phyloP scores from a whole-genome alignment of 2,113 vertebrate genomes.

The Silurus asotus region DNA sequence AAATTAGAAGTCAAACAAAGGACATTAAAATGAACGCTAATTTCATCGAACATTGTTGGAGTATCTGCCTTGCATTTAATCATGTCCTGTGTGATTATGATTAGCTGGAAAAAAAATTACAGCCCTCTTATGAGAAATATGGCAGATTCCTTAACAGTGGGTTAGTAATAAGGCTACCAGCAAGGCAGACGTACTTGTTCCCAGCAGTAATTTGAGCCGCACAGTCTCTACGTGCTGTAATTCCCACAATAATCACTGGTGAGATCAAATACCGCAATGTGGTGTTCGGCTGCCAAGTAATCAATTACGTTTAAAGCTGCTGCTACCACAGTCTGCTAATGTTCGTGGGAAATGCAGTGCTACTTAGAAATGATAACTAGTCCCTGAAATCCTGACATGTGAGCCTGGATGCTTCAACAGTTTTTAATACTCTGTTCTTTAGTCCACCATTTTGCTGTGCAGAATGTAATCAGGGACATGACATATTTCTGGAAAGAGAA shows the following conservation, averaged over 20 bases:
- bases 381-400: not conserved
- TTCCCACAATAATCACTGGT: conserved; percentile 4
- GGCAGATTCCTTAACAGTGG: not conserved
- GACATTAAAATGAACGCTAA: not conserved
- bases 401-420: not conserved
- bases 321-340: not conserved
- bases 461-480: not conserved
- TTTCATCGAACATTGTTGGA: not conserved
- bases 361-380: no score
- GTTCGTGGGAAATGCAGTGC: not conserved
- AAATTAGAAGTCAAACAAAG: not conserved
- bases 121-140: not conserved
- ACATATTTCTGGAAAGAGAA: not conserved
- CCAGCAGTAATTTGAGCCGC: not conserved
- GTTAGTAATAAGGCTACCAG: not conserved
- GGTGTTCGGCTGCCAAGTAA: not conserved
- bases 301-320: not conserved
- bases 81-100: not conserved
- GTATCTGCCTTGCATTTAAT: not conserved
- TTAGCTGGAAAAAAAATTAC: not conserved
- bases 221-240: not conserved
- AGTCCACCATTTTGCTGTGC: not conserved
- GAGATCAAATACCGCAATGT: not conserved
- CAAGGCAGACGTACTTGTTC: not conserved
- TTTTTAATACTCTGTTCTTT: not conserved